Base-by-base conservation (phyloP, 2,888 invertebrate species). In the Ptychoptera albimana region DNA sequence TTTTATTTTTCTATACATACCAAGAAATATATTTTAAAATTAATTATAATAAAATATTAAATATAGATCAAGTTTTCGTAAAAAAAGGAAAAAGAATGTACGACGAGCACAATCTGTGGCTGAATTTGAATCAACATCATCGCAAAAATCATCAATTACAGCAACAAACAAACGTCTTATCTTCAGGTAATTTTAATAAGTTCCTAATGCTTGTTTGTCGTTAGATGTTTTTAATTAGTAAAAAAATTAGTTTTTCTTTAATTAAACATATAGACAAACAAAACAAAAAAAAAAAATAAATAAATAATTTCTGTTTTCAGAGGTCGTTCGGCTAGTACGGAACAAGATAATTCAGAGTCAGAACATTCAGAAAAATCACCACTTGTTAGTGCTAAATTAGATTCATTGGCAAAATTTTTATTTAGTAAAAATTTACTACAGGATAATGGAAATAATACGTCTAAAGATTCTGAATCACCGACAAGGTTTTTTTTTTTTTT, bases 361-460 rank as follows among this genome's bases (percentile, higher is more conserved):
- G 65, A 66, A 52, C 66, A 65, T 55, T 65, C 65, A 57, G 77
- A 76, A 57, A 75, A 75, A 49, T 72, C 79, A 23, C 79, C 79
- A 16, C 69, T 80, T 46, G 75, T 81, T 56, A 71, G 78, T 52
- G 73, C 77, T 66, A 79, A 81, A 63, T 76, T 79, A 53, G 84
- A 84, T 63, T 82, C 79, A 48, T 66, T 85, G 46, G 81, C 81
- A 23, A 82, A 80, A 60, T 64, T 83, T 56, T 71, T 85, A 55
- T 83, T 83, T 64, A 75, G 73, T 65, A 75, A 75, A 42, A 48
- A 40, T 34, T 39, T 48, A 32, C 31, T 42, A 23, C 45, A 48
- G 44, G 43, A 48, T 9, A 46, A 34, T 14, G 45, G 38, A 15
- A 12, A 39, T 10, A 42, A 45, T 45, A 30, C 16, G 34, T 34